These are phyloP conservation scores for Drosophila equinoxialis DNA, from an alignment of 1,140 invertebrate species.

Conservation along the genomic window DNA sequence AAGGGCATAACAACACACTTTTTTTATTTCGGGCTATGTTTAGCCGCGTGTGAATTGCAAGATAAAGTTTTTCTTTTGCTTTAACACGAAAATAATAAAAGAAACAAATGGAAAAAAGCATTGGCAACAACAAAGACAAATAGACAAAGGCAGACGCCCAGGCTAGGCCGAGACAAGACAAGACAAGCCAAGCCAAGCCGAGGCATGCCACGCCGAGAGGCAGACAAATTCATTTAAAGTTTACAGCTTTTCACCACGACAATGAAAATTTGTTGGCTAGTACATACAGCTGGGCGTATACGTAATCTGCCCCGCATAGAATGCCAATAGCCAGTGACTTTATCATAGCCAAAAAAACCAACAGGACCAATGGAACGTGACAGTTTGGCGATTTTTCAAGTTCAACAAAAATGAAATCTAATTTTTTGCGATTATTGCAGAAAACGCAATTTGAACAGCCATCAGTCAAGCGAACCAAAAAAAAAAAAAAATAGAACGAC, in stretches of 20 bases:
- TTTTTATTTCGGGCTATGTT: constrained; percentile 11
- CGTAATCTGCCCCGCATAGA: constrained; percentile 49
- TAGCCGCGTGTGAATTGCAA: constrained; percentile 24
- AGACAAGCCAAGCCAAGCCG: neutral
- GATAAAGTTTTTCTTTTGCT: constrained; percentile 31
- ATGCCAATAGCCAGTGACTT: constrained; percentile 22
- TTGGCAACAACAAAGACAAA: constrained; percentile 11
- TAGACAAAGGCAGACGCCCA: constrained; percentile 17
- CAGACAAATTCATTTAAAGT: constrained; percentile 68
- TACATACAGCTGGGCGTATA: constrained; percentile 55
- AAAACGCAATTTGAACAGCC: constrained; percentile 60
- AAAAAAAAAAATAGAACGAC: neutral
- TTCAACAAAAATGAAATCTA: constrained; percentile 56
- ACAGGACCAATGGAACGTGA: constrained; percentile 55
- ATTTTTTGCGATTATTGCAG: constrained; percentile 70
- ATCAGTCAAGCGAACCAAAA: constrained; percentile 42
- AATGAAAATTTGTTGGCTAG: constrained; percentile 18
- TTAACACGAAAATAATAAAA: constrained; percentile 10
- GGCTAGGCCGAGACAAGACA: neutral
- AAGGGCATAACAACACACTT: constrained; percentile 3
- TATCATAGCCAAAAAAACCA: constrained; percentile 35
- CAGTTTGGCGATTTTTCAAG: constrained; percentile 70
- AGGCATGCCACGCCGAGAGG: constrained; percentile 1
- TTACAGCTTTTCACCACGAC: constrained; percentile 32
- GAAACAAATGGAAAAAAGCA: constrained; percentile 17